Base-by-base conservation (phyloP, 2,797 vertebrate species). In the Dicrostonyx torquatus region DNA sequence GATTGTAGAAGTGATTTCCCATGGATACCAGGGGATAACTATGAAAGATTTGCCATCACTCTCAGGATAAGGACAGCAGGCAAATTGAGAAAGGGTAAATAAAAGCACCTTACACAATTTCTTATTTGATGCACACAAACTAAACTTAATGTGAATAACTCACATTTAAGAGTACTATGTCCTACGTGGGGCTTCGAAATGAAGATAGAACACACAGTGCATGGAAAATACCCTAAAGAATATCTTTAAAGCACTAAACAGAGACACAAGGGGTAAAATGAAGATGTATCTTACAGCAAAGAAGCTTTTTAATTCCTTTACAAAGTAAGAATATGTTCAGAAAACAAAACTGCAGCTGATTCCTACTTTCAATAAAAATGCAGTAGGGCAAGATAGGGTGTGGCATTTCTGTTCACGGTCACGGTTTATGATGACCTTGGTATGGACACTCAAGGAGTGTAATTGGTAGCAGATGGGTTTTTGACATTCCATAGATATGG, bases 41-140 rank as follows among this genome's bases (percentile, higher is more conserved):
- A 3, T 34, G 64, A 50, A 45, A 75, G n/a, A 90, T 70, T 94
- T 79, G 53, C 2, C 20, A 73, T 34, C n/a, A 70, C 15, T 34
- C 40, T 82, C 48, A 84, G 43, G 18, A 84, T 84, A 34, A 80
- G 12, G 82, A 93, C 7, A 85, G 55, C 37, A 90, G 40, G 43
- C 18, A 94, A 93, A 80, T 62, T 31, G 26, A 70, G 58, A 83
- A 87, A 85, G 66, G 26, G 48, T 34, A 11, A 91, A n/a, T 62
- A 95, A 95, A 93, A 91, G 37, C n/a, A 53, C 91, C 87, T 77
- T 55, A 80, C 18, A 68, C 66, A 93, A 85, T 50, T 80, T 84
- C 53, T 76, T 83, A 88, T 76, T 75, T 68, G 43, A 50, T 53
- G 48, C 15, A 43, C 40, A 37, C 15, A 43, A 94, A 89, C 40